phyloP scores from a whole-genome alignment of 2,113 vertebrate species.

The Oryctolagus cuniculus region DNA sequence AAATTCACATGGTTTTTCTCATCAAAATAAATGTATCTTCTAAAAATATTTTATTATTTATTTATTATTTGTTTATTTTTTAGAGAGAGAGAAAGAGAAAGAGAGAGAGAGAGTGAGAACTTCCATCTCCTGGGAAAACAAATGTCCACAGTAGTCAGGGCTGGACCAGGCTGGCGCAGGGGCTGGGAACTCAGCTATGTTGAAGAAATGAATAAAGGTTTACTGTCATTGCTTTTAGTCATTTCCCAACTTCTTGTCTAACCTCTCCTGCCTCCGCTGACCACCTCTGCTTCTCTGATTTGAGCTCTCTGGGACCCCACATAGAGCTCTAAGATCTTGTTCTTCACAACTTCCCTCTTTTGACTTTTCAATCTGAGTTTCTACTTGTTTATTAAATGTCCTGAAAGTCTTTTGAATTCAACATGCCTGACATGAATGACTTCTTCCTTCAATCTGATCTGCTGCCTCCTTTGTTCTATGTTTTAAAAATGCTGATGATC shows the following conservation, averaged over 20 bases:
- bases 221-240: background rate
- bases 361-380: constrained; percentile 19
- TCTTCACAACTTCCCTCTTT: constrained; percentile 29
- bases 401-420: constrained; percentile 11
- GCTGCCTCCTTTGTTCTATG: background rate
- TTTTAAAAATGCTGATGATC: background rate
- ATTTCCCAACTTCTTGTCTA: background rate
- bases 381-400: background rate
- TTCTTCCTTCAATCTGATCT: background rate
- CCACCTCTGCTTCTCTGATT: background rate
- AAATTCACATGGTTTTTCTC: too few species aligned
- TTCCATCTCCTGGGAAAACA: too few species aligned
- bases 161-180: too few species aligned
- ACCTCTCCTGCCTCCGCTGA: background rate
- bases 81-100: too few species aligned
- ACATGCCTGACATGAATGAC: background rate
- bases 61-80: too few species aligned
- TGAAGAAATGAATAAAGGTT: background rate
- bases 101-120: too few species aligned
- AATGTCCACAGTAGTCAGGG: too few species aligned
- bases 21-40: too few species aligned
- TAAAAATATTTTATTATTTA: too few species aligned
- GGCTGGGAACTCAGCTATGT: too few species aligned
- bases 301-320: background rate
- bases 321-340: background rate